Evolutionary conservation across 2,797 vertebrate genomes (phyloP), one percentile per base, ranked within the genome.

Genomic region (Galago senegalensis): DNA sequence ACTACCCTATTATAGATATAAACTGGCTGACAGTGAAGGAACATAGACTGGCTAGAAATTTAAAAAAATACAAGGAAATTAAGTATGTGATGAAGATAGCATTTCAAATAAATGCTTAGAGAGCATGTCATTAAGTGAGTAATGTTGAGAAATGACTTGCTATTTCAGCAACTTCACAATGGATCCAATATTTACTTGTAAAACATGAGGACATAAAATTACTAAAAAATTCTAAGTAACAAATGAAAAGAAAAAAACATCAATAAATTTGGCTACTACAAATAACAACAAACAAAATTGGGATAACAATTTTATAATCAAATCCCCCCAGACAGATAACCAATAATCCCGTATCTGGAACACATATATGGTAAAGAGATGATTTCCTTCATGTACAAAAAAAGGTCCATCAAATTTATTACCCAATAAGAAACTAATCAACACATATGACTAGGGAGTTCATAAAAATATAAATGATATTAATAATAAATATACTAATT

Each of bases 131-230:
- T 81, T 87, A 60, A 80, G 3, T 49, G 56, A 82, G 49, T 76
- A n/a, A 25, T 92, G 27, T 53, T 21, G 29, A 40, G 40, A 60
- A 20, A 58, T 3, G 27, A 87, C 27, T 53, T n/a, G 23, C 16
- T 16, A n/a, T 82, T 69, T 83, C 61, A 61, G 21, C 69, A 37
- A 82, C 92, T 95, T 92, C 31, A 82, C 69, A 75, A 75, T 82
- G 43, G 73, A 31, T 31, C 73, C 29, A 31, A 76, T 20, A 49
- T 49, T 76, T 76, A 29, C 27, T 43, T 76, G 49, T 49, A 69
- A 87, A 95, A 61, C 60, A 87, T 49, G 11, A 81, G 14, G 20
- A 10, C 8, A 16, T 75, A 58, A 91, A 87, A 56, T 40, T 72
- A 18, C 29, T 31, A 87, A 37, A 65, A 49, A 56, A 65, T 43